Conservation (phyloP, 2,113 vertebrate genomes). For the Xenotilapia leptura region DNA sequence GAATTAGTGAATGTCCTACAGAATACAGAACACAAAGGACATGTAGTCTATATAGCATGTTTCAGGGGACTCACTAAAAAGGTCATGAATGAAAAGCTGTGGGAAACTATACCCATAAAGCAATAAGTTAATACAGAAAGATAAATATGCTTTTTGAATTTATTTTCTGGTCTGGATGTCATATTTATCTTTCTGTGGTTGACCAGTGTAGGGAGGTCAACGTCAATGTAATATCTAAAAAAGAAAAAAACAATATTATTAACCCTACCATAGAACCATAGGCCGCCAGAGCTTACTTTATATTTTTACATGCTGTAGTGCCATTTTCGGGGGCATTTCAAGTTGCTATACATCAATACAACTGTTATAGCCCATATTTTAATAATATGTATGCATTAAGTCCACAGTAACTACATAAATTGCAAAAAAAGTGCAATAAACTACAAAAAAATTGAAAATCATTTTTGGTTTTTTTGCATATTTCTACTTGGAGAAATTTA, state of each 20-base stretch:
- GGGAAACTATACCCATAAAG: neutral
- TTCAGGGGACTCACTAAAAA: neutral
- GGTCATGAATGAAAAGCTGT: neutral
- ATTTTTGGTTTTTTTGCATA: accelerated
- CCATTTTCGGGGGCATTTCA: no score
- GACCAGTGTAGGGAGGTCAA: neutral
- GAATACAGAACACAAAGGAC: neutral
- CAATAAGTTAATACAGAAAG: neutral
- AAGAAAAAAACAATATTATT: neutral
- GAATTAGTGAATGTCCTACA: conserved; percentile 15
- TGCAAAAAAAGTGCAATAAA: no score
- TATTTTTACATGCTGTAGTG: no score
- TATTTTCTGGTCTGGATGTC: neutral
- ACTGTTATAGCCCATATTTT: no score
- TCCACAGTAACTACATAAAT: no score
- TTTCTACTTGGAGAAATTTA: no score
- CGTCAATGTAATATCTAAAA: neutral
- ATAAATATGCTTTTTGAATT: neutral
- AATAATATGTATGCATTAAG: no score
- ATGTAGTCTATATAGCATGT: neutral
- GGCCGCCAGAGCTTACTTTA: no score
- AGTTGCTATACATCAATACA: no score
- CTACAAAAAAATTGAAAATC: no score
- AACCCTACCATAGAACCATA: no score
- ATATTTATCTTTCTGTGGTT: neutral